Base-by-base conservation (phyloP, 1,140 invertebrate genomes). In the Neuroterus valhalla region DNA sequence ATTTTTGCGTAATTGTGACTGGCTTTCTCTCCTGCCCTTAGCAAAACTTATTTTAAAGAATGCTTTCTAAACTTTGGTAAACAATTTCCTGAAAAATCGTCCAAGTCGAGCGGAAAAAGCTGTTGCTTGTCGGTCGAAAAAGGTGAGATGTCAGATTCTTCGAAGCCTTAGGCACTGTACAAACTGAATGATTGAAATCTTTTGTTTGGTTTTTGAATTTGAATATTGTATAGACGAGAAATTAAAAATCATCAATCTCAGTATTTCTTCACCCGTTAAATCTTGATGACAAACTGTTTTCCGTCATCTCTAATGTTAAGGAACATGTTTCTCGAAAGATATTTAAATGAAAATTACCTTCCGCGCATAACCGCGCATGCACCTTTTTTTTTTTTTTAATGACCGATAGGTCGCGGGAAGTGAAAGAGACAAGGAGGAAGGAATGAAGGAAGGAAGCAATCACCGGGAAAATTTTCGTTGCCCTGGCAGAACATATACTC, bases 391-490 rank as follows among this genome's bases (percentile, higher is more conserved):
- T 62, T 62, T 62, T 31, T 15, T 23, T 12, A 62, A 38, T 38
- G 23, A 62, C 31, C 21, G 55, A 62, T 62, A 23, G 26, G 21
- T 31, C 14, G 23, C 21, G 31, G 55, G 55, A 62, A 62, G 55
- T 62, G 23, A 62, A 62, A 62, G 55, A 62, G 55, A 62, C 55
- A 62, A 2, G 55, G 31, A 38, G 55, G 55, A 62, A 62, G 31
- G 55, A 62, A 62, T 15, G 55, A 38, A 62, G 14, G 55, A 62
- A 23, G 23, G 55, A 26, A 62, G 55, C 23, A 62, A 62, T 62
- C 55, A 62, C 55, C 55, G 55, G 55, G 55, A 62, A 62, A 62
- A 62, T 62, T 62, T 62, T 62, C 55, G 55, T 62, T 62, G 31
- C 55, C 55, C 55, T 62, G 55, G 55, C 55, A 62, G 55, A 31